phyloP scores from a whole-genome alignment of 2,888 invertebrate species.

The Cheilosia vernalis region DNA sequence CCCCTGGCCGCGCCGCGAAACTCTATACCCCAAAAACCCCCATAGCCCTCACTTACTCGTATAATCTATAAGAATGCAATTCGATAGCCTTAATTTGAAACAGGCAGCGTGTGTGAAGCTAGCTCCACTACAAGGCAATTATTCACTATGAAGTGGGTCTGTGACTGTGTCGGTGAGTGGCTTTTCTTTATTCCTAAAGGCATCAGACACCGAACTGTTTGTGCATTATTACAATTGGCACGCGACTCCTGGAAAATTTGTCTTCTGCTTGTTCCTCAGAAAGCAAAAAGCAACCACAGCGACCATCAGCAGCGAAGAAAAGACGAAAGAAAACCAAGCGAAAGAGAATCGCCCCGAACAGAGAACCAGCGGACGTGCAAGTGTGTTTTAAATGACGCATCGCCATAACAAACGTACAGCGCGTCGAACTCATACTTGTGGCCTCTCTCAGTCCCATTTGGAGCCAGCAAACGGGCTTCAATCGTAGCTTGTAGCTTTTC shows the following conservation, averaged over 20 bases:
- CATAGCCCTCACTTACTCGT: slow-evolving; percentile 2
- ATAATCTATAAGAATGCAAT: slow-evolving; percentile 70
- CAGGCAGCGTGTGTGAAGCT: slow-evolving; percentile 18
- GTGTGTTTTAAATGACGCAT: slow-evolving; percentile 70
- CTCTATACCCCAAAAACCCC: background rate
- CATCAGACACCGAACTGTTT: slow-evolving; percentile 55
- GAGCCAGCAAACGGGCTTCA: slow-evolving; percentile 69
- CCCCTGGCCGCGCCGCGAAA: slow-evolving; percentile 5
- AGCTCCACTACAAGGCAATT: slow-evolving; percentile 57
- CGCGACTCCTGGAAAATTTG: slow-evolving; percentile 64
- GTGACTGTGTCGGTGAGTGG: slow-evolving; percentile 19
- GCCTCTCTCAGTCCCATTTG: slow-evolving; percentile 27
- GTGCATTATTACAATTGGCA: slow-evolving; percentile 73
- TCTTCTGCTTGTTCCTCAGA: slow-evolving; percentile 6
- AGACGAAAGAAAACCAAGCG: slow-evolving; percentile 21
- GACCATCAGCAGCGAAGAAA: slow-evolving; percentile 6
- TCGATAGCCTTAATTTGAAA: slow-evolving; percentile 72
- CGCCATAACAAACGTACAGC: slow-evolving; percentile 24
- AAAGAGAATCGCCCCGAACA: background rate
- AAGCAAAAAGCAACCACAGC: slow-evolving; percentile 21
- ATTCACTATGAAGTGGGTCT: slow-evolving; percentile 32
- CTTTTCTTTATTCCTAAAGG: slow-evolving; percentile 32
- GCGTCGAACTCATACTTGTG: slow-evolving; percentile 71
- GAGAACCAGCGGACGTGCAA: slow-evolving; percentile 34
- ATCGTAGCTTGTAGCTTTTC: slow-evolving; percentile 71